Evolutionary conservation across 1,140 invertebrate species (phyloP).

Genomic region (Metaphire vulgaris): DNA sequence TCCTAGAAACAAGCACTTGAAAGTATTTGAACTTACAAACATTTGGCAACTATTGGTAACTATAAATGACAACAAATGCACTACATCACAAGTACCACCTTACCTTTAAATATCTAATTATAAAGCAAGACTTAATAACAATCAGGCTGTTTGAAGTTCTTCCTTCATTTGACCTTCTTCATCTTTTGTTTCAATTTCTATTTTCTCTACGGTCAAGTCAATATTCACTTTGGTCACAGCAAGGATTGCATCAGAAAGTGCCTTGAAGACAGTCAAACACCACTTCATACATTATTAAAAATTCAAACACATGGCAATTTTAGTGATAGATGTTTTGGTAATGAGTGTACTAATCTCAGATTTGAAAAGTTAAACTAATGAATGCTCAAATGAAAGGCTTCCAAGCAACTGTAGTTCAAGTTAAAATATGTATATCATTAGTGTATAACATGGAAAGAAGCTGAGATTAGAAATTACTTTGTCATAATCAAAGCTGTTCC

Average conservation of each 20-base stretch:
- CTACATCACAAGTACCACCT: too few relatives aligned
- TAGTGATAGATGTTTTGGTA: neutral
- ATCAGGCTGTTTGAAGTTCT: too few relatives aligned
- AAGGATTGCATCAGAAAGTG: conserved; percentile 21
- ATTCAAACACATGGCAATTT: neutral
- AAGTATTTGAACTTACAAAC: too few relatives aligned
- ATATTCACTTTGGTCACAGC: conserved; percentile 17
- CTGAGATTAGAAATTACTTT: too few relatives aligned
- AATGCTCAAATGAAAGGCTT: neutral
- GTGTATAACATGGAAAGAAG: too few relatives aligned
- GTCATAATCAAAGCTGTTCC: conserved; percentile 13
- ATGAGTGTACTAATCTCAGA: neutral
- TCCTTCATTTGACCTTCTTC: neutral
- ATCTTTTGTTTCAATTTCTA: conserved; percentile 19
- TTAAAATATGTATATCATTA: too few relatives aligned
- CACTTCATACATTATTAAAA: neutral
- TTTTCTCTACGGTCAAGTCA: conserved; percentile 18
- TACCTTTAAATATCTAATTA: too few relatives aligned
- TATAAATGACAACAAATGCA: too few relatives aligned
- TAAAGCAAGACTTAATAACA: too few relatives aligned
- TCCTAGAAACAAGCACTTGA: too few relatives aligned
- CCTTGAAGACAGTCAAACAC: neutral
- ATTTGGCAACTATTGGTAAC: too few relatives aligned
- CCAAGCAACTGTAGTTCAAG: neutral
- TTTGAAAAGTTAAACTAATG: neutral